Evolutionary conservation across 2,113 vertebrate genomes (phyloP), one percentile per base, ranked within the genome.

Genomic region (Cyphomyrus discorhynchus): DNA sequence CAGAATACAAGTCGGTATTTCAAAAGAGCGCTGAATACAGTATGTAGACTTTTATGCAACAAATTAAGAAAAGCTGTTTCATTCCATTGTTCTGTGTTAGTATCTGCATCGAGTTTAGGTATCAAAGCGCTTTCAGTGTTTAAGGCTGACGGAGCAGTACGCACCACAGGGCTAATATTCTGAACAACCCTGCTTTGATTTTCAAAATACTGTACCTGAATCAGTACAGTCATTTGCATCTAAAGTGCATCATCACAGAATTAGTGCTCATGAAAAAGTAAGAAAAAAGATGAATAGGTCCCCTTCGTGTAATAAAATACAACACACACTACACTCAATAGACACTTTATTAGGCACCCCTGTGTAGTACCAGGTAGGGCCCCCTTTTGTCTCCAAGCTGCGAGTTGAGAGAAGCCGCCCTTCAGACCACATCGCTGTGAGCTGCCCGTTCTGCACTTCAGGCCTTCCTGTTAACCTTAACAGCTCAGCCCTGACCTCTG

Each of bases 191-290:
- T 19, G 49, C 58, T 88, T 90, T 90, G 50, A 88, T 82, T 89
- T 90, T 88, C 70, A 80, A 49, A 90, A 90, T 53, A 39, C 39
- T 39, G 39, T 39, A 84, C 90, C 86, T 58, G 42, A 90, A 88
- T 90, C 53, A 88, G 85, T 19, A 49, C 5, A 56, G 47, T 70
- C 66, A 90, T 90, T 90, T 88, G 89, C 86, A 90, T 74, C 66
- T 80, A 35, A 52, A 56, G 77, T 90, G 62, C 45, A 62, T 39
- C 49, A 42, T 90, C 86, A 80, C 35, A 87, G 86, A 17, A 35
- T 15, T 21, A 42, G 13, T 80, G 66, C 50, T 90, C 89, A 90
- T 90, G 70, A 87, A 80, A 87, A 58, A 47, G 56, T 21, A 39
- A 7, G 47, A 84, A 62, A 80, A 85, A 21, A 42, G 62, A 83